Evolutionary conservation across 1,140 invertebrate genomes (phyloP).

Genomic region (Philopotamus ludificatus): DNA sequence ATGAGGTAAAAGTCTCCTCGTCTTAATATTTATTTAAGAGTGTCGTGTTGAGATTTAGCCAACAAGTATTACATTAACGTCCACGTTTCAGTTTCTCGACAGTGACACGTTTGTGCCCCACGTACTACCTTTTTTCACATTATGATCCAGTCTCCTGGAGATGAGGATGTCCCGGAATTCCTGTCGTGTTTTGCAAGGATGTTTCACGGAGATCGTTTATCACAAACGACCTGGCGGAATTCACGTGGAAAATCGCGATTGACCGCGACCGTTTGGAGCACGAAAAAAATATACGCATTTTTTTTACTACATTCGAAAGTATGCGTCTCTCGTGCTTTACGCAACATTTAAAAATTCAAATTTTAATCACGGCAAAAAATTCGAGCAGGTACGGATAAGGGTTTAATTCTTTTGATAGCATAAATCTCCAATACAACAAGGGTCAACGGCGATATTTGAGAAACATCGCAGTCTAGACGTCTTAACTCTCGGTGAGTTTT

Average conservation of each 20-base stretch:
- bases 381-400: neutral
- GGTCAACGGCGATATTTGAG: no score
- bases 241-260: no score
- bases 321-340: neutral
- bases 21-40: no score
- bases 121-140: neutral
- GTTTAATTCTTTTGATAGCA: no score
- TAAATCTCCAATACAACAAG: no score
- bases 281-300: no score
- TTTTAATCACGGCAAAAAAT: neutral
- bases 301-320: no score
- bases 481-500: slow-evolving; percentile 3
- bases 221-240: no score
- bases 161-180: neutral
- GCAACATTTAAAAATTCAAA: neutral
- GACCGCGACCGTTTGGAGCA: no score
- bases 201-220: neutral
- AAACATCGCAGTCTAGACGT: slow-evolving; percentile 14
- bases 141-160: neutral
- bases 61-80: neutral
- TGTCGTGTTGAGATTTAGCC: neutral
- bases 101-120: neutral
- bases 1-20: no score
- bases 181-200: neutral
- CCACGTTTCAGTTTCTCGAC: neutral